phyloP scores from a whole-genome alignment of 2,797 vertebrate species.

The Synanceia verrucosa region DNA sequence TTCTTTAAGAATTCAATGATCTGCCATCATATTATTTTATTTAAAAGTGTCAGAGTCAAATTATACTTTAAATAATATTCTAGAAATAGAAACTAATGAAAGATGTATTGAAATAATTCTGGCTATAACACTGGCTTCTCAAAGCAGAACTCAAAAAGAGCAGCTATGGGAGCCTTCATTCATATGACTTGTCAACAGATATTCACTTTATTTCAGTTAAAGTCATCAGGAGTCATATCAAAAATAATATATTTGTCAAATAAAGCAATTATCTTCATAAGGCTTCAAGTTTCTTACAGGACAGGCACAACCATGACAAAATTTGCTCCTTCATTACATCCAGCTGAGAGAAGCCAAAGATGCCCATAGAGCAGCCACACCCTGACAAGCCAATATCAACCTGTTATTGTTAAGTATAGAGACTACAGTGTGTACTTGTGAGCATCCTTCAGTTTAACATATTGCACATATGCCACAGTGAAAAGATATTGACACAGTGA shows the following conservation, averaged over 20 bases:
- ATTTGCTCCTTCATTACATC: neutral
- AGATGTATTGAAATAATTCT: too few species aligned
- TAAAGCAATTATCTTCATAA: neutral
- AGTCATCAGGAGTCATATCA: too few species aligned
- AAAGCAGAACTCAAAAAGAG: too few species aligned
- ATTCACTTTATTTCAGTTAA: neutral
- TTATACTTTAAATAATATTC: too few species aligned
- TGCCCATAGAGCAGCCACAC: slow-evolving; percentile 5
- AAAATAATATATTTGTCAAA: neutral
- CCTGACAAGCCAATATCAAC: neutral
- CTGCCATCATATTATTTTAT: neutral
- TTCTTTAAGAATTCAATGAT: neutral
- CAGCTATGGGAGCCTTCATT: too few species aligned
- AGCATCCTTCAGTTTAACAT: neutral
- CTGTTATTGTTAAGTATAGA: neutral
- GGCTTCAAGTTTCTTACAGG: neutral
- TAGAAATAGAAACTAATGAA: too few species aligned
- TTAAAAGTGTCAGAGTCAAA: too few species aligned
- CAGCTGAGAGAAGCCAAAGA: neutral
- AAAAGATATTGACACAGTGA: neutral
- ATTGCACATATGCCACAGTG: too few species aligned
- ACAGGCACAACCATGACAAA: too few species aligned
- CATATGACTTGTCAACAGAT: too few species aligned
- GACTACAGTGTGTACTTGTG: neutral
- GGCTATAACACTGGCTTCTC: too few species aligned